phyloP scores from a whole-genome alignment of 2,888 invertebrate genomes.

The Calliopum simillimum region DNA sequence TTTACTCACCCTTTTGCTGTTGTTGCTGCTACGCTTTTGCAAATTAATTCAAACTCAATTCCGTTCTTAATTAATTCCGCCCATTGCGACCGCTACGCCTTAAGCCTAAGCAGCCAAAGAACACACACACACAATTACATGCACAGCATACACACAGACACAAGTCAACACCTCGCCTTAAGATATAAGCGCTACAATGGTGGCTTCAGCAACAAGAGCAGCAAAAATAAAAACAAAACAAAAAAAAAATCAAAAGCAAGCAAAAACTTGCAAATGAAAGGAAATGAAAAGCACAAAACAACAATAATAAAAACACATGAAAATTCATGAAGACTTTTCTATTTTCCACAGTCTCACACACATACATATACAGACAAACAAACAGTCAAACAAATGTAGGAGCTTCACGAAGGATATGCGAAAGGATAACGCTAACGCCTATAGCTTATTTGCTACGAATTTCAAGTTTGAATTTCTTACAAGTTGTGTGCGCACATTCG shows the following conservation, averaged over 20 bases:
- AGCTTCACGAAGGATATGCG: neutral
- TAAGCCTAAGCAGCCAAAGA: neutral
- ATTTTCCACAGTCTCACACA: neutral
- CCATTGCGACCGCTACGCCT: conserved; percentile 6
- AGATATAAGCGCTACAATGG: too few relatives aligned
- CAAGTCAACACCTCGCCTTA: too few relatives aligned
- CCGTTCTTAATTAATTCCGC: conserved; percentile 31
- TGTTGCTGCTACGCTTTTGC: neutral
- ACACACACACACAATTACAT: neutral
- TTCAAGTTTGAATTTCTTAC: neutral
- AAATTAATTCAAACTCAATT: conserved; percentile 23
- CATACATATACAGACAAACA: neutral
- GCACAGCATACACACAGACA: neutral
- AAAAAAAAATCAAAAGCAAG: neutral
- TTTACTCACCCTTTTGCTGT: too few relatives aligned
- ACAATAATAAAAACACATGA: conserved; percentile 11
- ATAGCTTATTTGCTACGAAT: neutral
- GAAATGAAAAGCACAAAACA: neutral
- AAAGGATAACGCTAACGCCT: neutral
- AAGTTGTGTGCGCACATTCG: too few relatives aligned
- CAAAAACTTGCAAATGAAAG: neutral
- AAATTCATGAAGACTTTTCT: conserved; percentile 5
- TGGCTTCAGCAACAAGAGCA: neutral
- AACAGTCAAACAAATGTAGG: neutral
- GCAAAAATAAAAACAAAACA: neutral